Percentiles rank a stretch among this genome's conserved stretches.
phyloP scores from a whole-genome alignment of 2,797 vertebrate species.

The Schizopygopsis malacanthus region DNA sequence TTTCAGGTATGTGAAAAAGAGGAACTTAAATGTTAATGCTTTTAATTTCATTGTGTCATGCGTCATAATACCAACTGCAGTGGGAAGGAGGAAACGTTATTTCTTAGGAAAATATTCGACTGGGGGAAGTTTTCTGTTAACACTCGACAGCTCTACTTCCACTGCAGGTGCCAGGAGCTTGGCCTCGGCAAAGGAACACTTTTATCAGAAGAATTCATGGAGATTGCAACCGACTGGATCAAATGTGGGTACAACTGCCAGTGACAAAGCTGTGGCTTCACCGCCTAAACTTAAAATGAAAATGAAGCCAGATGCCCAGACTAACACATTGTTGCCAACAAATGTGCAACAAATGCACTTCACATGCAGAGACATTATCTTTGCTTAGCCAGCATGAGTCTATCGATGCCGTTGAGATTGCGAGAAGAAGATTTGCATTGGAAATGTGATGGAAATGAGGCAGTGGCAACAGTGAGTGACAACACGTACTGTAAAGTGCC shows the following conservation, averaged over 20 bases:
- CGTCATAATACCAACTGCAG: conserved; percentile 30
- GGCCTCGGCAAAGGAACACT: conserved; percentile 10
- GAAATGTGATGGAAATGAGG: conserved; percentile 43
- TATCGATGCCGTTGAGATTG: conserved; percentile 38
- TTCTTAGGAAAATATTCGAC: background rate
- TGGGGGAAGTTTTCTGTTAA: conserved; percentile 17
- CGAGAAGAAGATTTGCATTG: conserved; percentile 44
- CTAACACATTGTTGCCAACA: conserved; percentile 4
- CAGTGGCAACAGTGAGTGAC: conserved; percentile 37
- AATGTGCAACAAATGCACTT: conserved; percentile 3
- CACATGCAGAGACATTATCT: conserved; percentile 19
- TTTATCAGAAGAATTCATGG: conserved; percentile 26
- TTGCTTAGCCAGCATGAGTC: conserved; percentile 31
- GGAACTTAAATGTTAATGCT: conserved; percentile 10
- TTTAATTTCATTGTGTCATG: conserved; percentile 37
- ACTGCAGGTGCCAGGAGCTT: conserved; percentile 26
- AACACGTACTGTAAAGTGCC: conserved; percentile 31
- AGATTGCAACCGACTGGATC: conserved; percentile 23
- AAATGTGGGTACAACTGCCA: conserved; percentile 28
- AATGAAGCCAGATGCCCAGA: background rate
- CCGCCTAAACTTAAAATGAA: conserved; percentile 20
- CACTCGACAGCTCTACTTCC: background rate
- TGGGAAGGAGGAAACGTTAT: background rate
- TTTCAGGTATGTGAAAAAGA: conserved; percentile 49
- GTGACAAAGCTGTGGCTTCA: conserved; percentile 19